phyloP scores from a whole-genome alignment of 2,113 vertebrate genomes.

The Pyrgilauda ruficollis region DNA sequence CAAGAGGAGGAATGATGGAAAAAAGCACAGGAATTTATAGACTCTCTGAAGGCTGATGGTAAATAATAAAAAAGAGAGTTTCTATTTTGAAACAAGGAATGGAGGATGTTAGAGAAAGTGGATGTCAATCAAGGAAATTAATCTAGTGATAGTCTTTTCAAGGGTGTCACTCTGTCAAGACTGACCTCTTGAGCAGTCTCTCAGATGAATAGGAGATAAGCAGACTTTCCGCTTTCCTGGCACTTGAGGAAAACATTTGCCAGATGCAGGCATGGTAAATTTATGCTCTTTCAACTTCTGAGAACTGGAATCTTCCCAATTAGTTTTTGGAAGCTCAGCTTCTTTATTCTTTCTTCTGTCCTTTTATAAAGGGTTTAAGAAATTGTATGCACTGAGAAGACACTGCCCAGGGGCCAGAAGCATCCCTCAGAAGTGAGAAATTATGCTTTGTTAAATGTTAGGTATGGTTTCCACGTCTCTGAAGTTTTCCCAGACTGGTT shows the following conservation, averaged over 20 bases:
- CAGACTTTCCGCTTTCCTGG: slow-evolving; percentile 14
- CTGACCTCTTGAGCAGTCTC: slow-evolving; percentile 27
- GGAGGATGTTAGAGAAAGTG: not conserved
- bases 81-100: slow-evolving; percentile 11
- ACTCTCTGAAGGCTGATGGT: not conserved
- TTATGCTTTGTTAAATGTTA: not conserved
- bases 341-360: not conserved
- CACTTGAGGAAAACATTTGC: slow-evolving; percentile 43
- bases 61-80: not conserved
- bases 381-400: not conserved
- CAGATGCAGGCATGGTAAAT: slow-evolving; percentile 18
- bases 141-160: not conserved
- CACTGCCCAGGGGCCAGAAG: not conserved
- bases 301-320: not conserved
- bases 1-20: not conserved
- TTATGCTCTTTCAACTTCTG: slow-evolving; percentile 19
- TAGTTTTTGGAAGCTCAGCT: slow-evolving; percentile 27
- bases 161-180: not conserved
- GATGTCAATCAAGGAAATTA: slow-evolving; percentile 1
- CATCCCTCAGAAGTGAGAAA: not conserved
- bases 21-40: not conserved
- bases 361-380: not conserved
- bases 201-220: slow-evolving; percentile 20
- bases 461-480: not conserved
- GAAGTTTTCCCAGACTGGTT: not conserved